These are phyloP conservation scores for Drosophila kepulauana DNA, from an alignment of 1,140 invertebrate genomes.

Conservation along the genomic window DNA sequence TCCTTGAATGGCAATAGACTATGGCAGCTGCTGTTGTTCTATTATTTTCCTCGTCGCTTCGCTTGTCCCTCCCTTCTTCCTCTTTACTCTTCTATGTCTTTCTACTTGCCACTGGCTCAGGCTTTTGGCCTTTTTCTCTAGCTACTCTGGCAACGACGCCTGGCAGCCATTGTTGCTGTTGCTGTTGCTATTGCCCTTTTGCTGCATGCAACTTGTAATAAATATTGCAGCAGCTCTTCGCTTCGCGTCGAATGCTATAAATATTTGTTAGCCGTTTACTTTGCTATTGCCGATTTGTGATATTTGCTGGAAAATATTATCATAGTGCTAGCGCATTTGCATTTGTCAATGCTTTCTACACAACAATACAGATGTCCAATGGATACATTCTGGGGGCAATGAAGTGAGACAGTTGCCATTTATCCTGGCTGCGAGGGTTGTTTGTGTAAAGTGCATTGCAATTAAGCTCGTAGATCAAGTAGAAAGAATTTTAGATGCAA, in stretches of 20 bases:
- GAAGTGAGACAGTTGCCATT: constrained; percentile 25
- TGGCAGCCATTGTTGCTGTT: constrained; percentile 49
- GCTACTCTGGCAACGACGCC: neutral
- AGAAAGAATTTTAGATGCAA: too few species aligned
- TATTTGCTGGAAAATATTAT: constrained; percentile 78
- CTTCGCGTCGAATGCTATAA: constrained; percentile 59
- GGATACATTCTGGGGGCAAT: constrained; percentile 12
- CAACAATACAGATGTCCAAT: neutral
- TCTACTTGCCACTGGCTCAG: constrained; percentile 18
- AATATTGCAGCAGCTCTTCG: constrained; percentile 68
- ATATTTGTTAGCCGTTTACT: constrained; percentile 82
- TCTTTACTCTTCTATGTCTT: neutral
- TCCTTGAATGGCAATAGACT: constrained; percentile 75
- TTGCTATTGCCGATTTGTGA: constrained; percentile 77
- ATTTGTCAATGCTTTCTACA: constrained; percentile 44
- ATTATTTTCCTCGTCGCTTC: constrained; percentile 6
- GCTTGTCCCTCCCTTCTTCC: constrained; percentile 4
- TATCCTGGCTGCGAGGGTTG: constrained; percentile 6
- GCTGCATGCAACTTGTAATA: constrained; percentile 80
- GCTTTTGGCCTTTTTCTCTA: constrained; percentile 9
- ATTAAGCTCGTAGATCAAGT: too few species aligned
- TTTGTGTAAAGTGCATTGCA: neutral
- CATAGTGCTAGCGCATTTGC: constrained; percentile 49
- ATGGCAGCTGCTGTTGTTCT: constrained; percentile 50
- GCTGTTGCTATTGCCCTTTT: constrained; percentile 43